phyloP scores from a whole-genome alignment of 1,140 invertebrate genomes.

The Parasteatoda tepidariorum region DNA sequence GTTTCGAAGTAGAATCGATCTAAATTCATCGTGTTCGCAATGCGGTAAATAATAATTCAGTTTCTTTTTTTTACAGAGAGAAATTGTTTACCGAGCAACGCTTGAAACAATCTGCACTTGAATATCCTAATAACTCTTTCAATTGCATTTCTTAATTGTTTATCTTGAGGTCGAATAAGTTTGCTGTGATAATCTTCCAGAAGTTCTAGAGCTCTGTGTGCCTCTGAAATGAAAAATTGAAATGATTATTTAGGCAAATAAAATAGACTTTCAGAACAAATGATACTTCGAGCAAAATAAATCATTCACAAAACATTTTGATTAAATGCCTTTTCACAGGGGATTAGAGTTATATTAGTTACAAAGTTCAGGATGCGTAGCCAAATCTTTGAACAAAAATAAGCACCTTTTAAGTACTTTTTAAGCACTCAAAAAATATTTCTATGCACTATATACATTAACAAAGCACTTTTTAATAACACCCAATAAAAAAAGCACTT shows the following conservation, averaged over 20 bases:
- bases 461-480: too few relatives aligned
- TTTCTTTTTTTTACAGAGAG: too few relatives aligned
- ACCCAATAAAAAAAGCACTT: too few relatives aligned
- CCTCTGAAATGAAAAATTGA: constrained; percentile 77
- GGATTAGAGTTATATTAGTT: not conserved
- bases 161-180: constrained; percentile 90
- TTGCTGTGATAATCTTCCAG: constrained; percentile 97
- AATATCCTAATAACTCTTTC: constrained; percentile 97
- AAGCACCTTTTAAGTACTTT: too few relatives aligned
- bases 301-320: not conserved
- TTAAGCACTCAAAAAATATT: too few relatives aligned
- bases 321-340: not conserved
- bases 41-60: too few relatives aligned
- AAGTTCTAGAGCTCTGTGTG: constrained; percentile 94
- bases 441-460: too few relatives aligned
- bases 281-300: not conserved
- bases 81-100: constrained; percentile 94
- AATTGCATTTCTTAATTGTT: constrained; percentile 92
- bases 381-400: not conserved
- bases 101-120: constrained; percentile 96
- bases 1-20: too few relatives aligned
- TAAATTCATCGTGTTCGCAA: too few relatives aligned
- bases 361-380: not conserved
- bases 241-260: not conserved
- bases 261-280: not conserved